Conservation (phyloP, 2,888 invertebrate species). For the Drosophila phalerata region DNA sequence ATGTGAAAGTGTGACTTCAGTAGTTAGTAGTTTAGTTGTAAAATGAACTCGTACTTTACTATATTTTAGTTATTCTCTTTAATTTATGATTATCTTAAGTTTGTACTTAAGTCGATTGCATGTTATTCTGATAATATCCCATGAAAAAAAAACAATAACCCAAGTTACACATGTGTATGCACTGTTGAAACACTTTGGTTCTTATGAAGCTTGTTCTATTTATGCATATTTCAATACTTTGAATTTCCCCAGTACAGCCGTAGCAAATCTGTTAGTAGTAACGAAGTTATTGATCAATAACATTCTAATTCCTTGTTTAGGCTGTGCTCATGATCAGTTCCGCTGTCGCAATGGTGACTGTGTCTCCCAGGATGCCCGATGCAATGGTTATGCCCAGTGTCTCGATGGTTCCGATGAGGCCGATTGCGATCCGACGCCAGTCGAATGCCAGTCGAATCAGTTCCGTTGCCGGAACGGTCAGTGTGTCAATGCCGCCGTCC, state of each 20-base stretch:
- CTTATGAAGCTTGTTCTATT: neutral
- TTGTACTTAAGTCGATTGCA: conserved; percentile 44
- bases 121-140: conserved; percentile 11
- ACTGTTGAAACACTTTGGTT: conserved; percentile 40
- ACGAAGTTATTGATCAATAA: conserved; percentile 18
- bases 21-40: conserved; percentile 20
- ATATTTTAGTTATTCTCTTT: conserved; percentile 1
- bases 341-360: conserved; percentile 90
- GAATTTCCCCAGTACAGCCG: conserved; percentile 25
- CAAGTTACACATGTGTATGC: conserved; percentile 59
- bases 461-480: conserved; percentile 85
- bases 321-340: conserved; percentile 89
- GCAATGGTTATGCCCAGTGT: conserved; percentile 89
- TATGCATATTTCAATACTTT: conserved; percentile 1
- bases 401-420: conserved; percentile 89
- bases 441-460: conserved; percentile 80
- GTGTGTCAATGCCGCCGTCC: conserved; percentile 76
- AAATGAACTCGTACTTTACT: neutral
- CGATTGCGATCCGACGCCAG: conserved; percentile 86
- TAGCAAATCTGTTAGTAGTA: conserved; percentile 8
- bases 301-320: conserved; percentile 83
- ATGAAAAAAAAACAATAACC: neutral
- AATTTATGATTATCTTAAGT: conserved; percentile 17
- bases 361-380: conserved; percentile 88
- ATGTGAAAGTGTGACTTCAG: conserved; percentile 2